A percentile compares a stretch with the other conserved stretches of the same genome.
Conservation (phyloP, 2,797 vertebrate species). For the Coregonus ussuriensis region DNA sequence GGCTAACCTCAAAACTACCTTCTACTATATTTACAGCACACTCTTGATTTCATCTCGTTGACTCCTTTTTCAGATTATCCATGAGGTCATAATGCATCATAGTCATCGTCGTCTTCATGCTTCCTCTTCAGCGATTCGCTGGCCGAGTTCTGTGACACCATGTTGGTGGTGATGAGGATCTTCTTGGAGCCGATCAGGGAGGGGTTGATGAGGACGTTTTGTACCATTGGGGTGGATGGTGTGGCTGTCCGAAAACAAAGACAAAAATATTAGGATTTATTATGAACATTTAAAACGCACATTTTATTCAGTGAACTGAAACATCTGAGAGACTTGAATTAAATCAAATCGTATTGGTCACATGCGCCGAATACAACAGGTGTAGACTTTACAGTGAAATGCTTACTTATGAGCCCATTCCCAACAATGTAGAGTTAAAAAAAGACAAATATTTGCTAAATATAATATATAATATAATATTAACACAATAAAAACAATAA, state of each 20-base stretch:
- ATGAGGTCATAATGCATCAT: conserved; percentile 78
- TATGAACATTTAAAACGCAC: not conserved
- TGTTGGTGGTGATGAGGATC: conserved; percentile 94
- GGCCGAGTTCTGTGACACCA: conserved; percentile 83
- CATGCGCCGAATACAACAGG: no score
- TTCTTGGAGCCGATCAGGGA: conserved; percentile 95
- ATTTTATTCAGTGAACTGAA: not conserved
- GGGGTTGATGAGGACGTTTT: conserved; percentile 93
- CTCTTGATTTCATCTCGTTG: not conserved
- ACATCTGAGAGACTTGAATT: not conserved
- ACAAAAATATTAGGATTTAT: not conserved
- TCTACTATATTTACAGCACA: conserved; percentile 32
- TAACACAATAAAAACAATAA: no score
- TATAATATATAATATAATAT: no score
- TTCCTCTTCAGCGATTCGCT: conserved; percentile 89
- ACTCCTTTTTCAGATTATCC: not conserved
- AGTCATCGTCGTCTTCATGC: conserved; percentile 91
- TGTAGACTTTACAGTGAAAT: no score
- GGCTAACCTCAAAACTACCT: conserved; percentile 17
- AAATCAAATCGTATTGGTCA: no score
- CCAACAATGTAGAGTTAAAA: no score
- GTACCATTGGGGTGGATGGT: conserved; percentile 82
- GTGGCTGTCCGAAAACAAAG: conserved; percentile 66
- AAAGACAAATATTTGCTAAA: no score
- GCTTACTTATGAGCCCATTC: no score